These are phyloP conservation scores for Sebastes iracundus DNA, from an alignment of 2,797 vertebrate species.

Conservation along the genomic window DNA sequence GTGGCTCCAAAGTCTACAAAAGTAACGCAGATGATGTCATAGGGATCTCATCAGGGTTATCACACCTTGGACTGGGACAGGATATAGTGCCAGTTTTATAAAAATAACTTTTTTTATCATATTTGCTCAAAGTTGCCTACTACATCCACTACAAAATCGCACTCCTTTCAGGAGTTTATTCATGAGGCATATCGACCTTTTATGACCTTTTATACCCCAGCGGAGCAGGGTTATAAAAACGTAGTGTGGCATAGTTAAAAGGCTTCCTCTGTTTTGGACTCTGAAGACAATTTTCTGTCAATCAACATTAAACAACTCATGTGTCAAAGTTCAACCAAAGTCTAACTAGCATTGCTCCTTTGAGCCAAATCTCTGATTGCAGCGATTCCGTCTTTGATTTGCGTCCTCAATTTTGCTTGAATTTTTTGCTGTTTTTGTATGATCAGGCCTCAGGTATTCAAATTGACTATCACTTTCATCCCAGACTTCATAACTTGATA, in stretches of 20 bases:
- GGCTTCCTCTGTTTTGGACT: neutral
- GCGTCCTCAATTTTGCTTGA: neutral
- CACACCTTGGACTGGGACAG: neutral
- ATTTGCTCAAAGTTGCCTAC: too few relatives aligned
- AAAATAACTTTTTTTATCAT: too few relatives aligned
- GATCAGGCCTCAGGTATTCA: neutral
- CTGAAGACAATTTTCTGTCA: neutral
- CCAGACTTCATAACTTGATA: slow-evolving; percentile 43
- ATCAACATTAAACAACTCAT: neutral
- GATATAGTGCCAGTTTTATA: too few relatives aligned
- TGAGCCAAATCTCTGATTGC: neutral
- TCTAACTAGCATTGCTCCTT: neutral
- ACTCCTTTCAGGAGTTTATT: too few relatives aligned
- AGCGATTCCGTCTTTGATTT: neutral
- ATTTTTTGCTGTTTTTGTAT: neutral
- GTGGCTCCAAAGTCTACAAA: neutral
- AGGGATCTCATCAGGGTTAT: neutral
- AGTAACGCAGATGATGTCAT: neutral
- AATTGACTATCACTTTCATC: neutral
- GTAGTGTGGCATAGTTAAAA: neutral
- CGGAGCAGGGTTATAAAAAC: neutral
- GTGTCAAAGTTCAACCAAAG: neutral
- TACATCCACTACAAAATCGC: accelerated
- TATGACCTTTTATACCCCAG: too few relatives aligned
- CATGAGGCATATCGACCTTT: too few relatives aligned